phyloP scores from a whole-genome alignment of 2,113 vertebrate genomes.

The Varanus salvator region DNA sequence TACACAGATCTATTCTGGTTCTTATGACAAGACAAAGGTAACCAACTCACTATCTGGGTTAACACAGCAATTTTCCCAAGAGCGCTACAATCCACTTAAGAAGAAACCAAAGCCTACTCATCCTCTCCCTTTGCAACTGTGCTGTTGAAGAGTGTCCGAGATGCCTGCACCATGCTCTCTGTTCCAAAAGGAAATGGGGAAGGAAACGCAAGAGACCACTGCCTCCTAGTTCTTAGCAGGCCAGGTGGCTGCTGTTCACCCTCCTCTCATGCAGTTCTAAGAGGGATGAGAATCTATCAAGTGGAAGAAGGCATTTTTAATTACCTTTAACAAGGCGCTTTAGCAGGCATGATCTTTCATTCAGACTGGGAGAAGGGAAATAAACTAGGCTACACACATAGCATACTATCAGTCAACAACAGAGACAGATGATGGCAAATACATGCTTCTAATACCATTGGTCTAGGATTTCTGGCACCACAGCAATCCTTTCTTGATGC shows the following conservation, averaged over 20 bases:
- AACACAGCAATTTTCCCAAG: conserved; percentile 56
- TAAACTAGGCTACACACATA: conserved; percentile 28
- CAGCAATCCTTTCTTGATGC: conserved; percentile 73
- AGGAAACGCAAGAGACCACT: conserved; percentile 48
- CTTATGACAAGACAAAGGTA: conserved; percentile 44
- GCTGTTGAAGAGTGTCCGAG: conserved; percentile 37
- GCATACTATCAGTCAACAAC: conserved; percentile 43
- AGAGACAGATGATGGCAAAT: conserved; percentile 61
- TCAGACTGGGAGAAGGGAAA: conserved; percentile 21
- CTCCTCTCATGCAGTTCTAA: neutral
- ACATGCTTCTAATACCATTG: conserved; percentile 71
- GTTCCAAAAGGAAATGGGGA: conserved; percentile 33
- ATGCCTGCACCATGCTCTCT: conserved; percentile 15
- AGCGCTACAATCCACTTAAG: conserved; percentile 55
- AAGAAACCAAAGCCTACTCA: conserved; percentile 51
- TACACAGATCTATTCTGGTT: neutral
- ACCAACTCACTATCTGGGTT: conserved; percentile 51
- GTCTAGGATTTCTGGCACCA: conserved; percentile 82
- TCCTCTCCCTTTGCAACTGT: conserved; percentile 50
- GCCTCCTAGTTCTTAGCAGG: conserved; percentile 54
- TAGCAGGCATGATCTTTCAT: conserved; percentile 40
- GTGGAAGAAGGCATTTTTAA: conserved; percentile 27
- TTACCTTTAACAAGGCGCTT: conserved; percentile 52
- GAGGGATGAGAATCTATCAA: conserved; percentile 41
- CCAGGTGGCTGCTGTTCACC: conserved; percentile 46